Evolutionary conservation across 2,797 vertebrate species (phyloP).

Genomic region (Oophaga sylvatica): DNA sequence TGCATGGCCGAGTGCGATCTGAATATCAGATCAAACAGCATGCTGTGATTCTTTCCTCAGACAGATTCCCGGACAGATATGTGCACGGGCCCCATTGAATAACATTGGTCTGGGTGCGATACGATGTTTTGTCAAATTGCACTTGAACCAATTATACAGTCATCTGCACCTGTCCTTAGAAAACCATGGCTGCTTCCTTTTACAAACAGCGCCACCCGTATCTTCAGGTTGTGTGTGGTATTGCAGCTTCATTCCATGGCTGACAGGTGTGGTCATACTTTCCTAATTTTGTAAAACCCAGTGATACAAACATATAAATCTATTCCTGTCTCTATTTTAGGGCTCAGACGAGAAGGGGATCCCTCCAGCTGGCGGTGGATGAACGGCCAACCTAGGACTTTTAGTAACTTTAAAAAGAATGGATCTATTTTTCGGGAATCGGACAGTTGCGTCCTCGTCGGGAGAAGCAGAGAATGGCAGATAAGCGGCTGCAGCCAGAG

Average conservation of each 20-base stretch:
- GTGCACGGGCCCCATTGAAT: too few relatives aligned
- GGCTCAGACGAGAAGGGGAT: conserved; percentile 57
- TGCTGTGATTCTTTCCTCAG: too few relatives aligned
- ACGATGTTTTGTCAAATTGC: too few relatives aligned
- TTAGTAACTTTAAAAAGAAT: conserved; percentile 63
- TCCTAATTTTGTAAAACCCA: background rate
- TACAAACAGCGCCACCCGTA: background rate
- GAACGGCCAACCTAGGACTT: conserved; percentile 57
- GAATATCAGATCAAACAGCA: too few relatives aligned
- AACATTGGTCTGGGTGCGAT: too few relatives aligned
- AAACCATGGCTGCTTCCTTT: background rate
- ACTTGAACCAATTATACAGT: too few relatives aligned
- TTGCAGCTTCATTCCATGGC: background rate
- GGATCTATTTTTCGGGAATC: background rate
- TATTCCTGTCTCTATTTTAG: conserved; percentile 54
- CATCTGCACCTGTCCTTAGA: background rate
- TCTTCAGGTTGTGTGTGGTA: background rate
- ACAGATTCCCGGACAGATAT: too few relatives aligned
- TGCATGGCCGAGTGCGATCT: too few relatives aligned
- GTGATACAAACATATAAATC: background rate
- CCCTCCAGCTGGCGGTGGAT: conserved; percentile 64
- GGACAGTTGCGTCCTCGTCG: conserved; percentile 66
- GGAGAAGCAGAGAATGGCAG: conserved; percentile 60
- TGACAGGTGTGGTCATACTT: background rate
- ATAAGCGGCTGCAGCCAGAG: conserved; percentile 62